Base-by-base conservation (phyloP, 2,888 invertebrate genomes). In the Portevinia maculata region DNA sequence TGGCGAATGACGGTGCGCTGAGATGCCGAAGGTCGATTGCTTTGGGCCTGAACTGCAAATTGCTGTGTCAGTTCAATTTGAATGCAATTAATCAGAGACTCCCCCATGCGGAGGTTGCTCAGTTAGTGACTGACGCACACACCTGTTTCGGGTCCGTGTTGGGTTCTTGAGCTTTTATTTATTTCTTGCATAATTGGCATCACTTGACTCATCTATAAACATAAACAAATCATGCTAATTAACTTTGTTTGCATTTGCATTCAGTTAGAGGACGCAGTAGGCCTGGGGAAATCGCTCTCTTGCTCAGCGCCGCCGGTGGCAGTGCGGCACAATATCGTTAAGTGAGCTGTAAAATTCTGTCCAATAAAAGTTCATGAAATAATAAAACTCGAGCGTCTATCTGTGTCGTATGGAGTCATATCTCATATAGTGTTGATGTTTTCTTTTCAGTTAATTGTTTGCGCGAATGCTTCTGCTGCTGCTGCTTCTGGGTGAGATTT, bases 301-400 rank as follows among this genome's bases (percentile, higher is more conserved):
- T 52, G 60, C 30, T 21, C 46, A 50, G 34, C n/a, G 34, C 17
- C 48, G 52, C 46, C 48, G 34, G 32, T 39, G 50, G 24, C 15
- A 8, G 17, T 24, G 71, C 59, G 59, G 65, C 59, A 37, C 55
- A 65, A 59, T 69, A 70, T 75, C 46, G 60, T 83, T 73, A 78
- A 83, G 64, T 78, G 62, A 78, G 83, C 50, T 83, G 78, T 83
- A 78, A 83, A 83, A 67, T 67, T 17, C 70, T 73, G 60, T 78
- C 65, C 62, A 78, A 78, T 83, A 83, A 83, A 83, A 83, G 71
- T 62, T 83, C 71, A 83, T 67, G 78, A 73, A 83, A 64, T 53
- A 83, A 78, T 83, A 83, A 83, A 83, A 83, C 30, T 37, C 53
- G 13, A 8, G 21, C 44, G 53, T 34, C 76, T 69, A 41, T 71